Evolutionary conservation across 2,113 vertebrate genomes (phyloP), one percentile per base, ranked within the genome.

Genomic region (Donacobius atricapilla): DNA sequence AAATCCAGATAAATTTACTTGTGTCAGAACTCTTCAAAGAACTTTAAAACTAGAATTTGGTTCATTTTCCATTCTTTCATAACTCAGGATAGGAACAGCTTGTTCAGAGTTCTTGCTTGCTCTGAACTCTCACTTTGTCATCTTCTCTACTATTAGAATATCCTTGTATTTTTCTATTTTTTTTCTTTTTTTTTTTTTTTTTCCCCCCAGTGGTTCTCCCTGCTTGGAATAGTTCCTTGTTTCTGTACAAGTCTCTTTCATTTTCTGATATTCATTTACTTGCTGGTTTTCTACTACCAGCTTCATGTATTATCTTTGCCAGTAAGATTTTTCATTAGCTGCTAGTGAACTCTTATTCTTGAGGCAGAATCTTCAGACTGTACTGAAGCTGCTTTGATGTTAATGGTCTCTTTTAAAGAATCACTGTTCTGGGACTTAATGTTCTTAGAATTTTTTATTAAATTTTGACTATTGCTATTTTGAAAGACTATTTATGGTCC

Each of bases 171-270:
- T 33, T 64, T 25, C 2, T 42, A 24, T 18, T 7, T 20, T 37
- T 13, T 25, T 35, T 40, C 22, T 18, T 35, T 25, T 23, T 33
- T n/a, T 33, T 21, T 22, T 6, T 10, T 33, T 37, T 13, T 27
- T n/a, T 35, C 10, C 11, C 0, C 10, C 10, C 17, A 21, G 1
- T 60, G 15, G 2, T 68, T 66, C 8, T 57, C 19, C 3, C 10
- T 80, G 6, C 4, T 72, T 76, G 13, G 40, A 86, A 69, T 25
- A 48, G 5, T 25, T 78, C 13, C 9, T 57, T 64, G 21, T 60
- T 70, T 54, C n/a, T 53, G 1, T 51, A 15, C 3, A 80, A 69
- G 7, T 45, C 19, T 40, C 18, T 90, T 83, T 69, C 5, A 60
- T 76, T 86, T 95, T 64, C 48, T 88, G 30, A 60, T 92, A 39